Conservation (phyloP, 2,113 vertebrate species). For the Empidonax alnorum region DNA sequence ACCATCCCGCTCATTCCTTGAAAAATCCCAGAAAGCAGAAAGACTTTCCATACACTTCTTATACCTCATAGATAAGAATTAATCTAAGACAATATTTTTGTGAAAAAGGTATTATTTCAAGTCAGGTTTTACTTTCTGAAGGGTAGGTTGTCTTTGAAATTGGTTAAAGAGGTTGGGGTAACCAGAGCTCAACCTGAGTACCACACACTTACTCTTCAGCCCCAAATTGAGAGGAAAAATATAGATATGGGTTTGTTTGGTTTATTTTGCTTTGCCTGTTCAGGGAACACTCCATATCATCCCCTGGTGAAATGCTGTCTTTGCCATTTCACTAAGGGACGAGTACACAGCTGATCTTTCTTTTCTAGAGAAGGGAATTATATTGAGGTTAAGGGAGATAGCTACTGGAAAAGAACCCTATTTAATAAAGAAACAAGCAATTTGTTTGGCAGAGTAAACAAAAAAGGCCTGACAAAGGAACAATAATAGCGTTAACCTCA, state of each 20-base stretch:
- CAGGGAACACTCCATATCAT: background rate
- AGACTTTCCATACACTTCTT: background rate
- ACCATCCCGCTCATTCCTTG: background rate
- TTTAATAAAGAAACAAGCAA: slow-evolving; percentile 40
- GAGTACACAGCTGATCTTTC: background rate
- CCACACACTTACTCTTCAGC: background rate
- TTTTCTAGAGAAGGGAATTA: background rate
- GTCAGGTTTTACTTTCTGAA: background rate
- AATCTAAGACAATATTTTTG: background rate
- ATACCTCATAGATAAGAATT: background rate
- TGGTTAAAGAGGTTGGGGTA: background rate
- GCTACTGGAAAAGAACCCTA: slow-evolving; percentile 27
- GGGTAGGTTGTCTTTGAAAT: background rate
- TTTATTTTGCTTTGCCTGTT: background rate
- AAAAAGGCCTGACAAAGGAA: slow-evolving; percentile 44
- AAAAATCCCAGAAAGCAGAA: background rate
- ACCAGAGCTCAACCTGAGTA: background rate
- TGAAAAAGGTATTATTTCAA: background rate
- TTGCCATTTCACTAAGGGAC: background rate
- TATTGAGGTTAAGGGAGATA: slow-evolving; percentile 20
- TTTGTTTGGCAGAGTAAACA: slow-evolving; percentile 11
- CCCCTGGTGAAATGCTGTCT: background rate
- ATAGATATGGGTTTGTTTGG: background rate
- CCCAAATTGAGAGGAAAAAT: background rate
- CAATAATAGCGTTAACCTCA: slow-evolving; percentile 50